phyloP scores from a whole-genome alignment of 2,113 vertebrate genomes.

The Noctilio leporinus region DNA sequence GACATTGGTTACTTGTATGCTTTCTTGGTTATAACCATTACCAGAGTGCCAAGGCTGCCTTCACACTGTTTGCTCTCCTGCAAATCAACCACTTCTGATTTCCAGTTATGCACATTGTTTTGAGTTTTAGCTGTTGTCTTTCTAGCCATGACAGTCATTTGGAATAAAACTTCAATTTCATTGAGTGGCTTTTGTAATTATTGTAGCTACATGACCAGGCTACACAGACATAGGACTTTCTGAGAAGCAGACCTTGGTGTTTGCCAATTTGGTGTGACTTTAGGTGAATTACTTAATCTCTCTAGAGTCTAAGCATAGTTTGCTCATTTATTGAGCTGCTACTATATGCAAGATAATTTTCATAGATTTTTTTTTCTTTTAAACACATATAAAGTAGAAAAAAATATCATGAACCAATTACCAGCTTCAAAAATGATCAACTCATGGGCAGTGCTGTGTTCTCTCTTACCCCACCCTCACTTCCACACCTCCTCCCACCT shows the following conservation, averaged over 20 bases:
- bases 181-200: slow-evolving; percentile 2
- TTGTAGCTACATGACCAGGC: background rate
- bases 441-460: background rate
- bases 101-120: slow-evolving; percentile 45
- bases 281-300: background rate
- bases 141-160: slow-evolving; percentile 70
- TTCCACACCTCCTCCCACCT: background rate
- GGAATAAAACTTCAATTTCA: slow-evolving; percentile 78
- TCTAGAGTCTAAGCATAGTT: background rate
- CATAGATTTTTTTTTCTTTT: background rate
- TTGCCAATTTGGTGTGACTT: background rate
- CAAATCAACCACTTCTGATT: slow-evolving; percentile 11
- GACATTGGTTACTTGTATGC: slow-evolving; percentile 63
- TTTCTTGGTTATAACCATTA: slow-evolving; percentile 48
- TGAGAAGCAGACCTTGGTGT: background rate
- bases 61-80: slow-evolving; percentile 49
- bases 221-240: background rate
- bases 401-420: background rate
- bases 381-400: background rate
- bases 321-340: background rate
- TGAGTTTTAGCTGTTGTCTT: slow-evolving; percentile 69
- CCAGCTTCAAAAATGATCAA: background rate
- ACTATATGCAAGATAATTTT: background rate
- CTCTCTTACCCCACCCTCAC: background rate
- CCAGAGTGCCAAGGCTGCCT: slow-evolving; percentile 56